Percentiles rank a stretch among this genome's conserved stretches.
Evolutionary conservation across 2,797 vertebrate species (phyloP).

Genomic region (Denticeps clupeoides): DNA sequence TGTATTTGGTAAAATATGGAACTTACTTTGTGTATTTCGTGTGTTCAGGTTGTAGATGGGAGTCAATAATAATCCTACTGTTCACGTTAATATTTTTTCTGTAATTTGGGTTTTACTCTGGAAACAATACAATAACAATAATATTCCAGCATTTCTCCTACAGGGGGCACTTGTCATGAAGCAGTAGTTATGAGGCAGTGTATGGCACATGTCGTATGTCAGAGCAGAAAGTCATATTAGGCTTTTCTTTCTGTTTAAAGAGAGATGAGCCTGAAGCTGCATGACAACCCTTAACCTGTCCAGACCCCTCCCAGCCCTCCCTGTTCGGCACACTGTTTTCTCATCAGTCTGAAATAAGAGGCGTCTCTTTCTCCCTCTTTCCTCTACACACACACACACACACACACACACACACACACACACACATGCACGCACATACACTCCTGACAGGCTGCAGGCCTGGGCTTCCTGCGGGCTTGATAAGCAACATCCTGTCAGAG

Average conservation of each 20-base stretch:
- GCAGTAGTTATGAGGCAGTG: too few species aligned
- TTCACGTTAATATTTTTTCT: too few species aligned
- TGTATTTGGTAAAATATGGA: too few species aligned
- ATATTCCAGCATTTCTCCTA: too few species aligned
- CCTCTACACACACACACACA: background rate
- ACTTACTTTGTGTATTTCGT: too few species aligned
- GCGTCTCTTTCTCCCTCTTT: too few species aligned
- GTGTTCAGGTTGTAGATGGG: too few species aligned
- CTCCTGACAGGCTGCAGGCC: constrained; percentile 84
- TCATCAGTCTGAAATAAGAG: constrained; percentile 56
- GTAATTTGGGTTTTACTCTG: too few species aligned
- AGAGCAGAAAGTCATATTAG: constrained; percentile 42
- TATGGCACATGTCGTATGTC: constrained; percentile 33
- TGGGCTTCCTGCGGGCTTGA: constrained; percentile 81
- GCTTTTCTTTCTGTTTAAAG: constrained; percentile 42
- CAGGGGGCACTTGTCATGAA: too few species aligned
- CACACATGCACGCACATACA: constrained; percentile 33
- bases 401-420: background rate
- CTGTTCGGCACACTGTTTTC: constrained; percentile 59
- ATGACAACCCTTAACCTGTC: constrained; percentile 49
- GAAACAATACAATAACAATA: too few species aligned
- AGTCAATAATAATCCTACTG: too few species aligned
- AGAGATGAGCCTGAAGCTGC: constrained; percentile 61
- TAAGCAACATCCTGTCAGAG: constrained; percentile 94
- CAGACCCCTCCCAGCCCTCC: constrained; percentile 11